Conservation (phyloP, 2,797 vertebrate species). For the Sandelia bainsii region DNA sequence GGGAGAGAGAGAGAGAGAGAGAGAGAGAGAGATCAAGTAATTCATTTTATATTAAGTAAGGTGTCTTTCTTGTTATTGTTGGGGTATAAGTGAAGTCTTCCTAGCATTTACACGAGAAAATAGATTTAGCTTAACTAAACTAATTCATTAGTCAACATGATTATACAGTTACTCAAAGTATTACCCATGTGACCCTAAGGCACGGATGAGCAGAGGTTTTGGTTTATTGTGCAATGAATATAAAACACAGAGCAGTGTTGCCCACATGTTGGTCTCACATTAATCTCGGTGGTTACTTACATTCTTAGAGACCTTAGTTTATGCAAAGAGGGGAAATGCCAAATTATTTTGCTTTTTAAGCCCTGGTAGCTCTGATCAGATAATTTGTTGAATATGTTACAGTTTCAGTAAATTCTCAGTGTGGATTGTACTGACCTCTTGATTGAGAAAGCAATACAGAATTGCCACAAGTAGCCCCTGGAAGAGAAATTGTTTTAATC, state of each 20-base stretch:
- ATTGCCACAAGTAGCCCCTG: conserved; percentile 86
- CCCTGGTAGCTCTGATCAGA: conserved; percentile 1
- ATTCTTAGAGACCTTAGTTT: not conserved
- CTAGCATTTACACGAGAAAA: not conserved
- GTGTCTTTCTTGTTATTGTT: not conserved
- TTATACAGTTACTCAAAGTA: not conserved
- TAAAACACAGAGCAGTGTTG: conserved; percentile 13
- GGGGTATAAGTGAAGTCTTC: not conserved
- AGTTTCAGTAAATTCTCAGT: not conserved
- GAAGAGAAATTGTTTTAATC: conserved; percentile 45
- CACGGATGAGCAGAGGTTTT: not conserved
- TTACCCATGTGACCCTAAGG: not conserved
- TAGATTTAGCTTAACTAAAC: not conserved
- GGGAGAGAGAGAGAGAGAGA: no score
- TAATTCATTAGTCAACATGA: conserved; percentile 3
- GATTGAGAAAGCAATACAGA: conserved; percentile 88
- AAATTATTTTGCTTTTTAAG: conserved; percentile 27
- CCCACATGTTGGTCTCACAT: conserved; percentile 17
- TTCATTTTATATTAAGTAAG: not conserved
- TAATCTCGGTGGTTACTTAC: conserved; percentile 29
- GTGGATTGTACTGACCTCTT: conserved; percentile 80
- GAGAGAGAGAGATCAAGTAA: not conserved
- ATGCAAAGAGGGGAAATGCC: not conserved
- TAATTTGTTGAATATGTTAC: conserved; percentile 18
- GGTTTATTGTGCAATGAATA: not conserved